A percentile compares a stretch with the other conserved stretches of the same genome.
These are phyloP conservation scores for Lysandra bellargus DNA, from an alignment of 2,888 invertebrate species.

Conservation along the genomic window DNA sequence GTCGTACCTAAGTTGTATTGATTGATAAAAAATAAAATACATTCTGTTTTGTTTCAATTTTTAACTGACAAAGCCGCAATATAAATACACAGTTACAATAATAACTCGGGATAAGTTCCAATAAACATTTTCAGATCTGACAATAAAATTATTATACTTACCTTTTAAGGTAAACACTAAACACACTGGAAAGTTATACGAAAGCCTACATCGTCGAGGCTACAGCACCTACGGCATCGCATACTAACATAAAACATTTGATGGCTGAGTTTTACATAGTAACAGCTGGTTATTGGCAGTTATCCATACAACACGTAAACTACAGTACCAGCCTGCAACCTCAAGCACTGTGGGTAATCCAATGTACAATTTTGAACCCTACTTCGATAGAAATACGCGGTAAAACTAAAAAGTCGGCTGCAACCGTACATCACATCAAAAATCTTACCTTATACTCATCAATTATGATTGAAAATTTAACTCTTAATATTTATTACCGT, in stretches of 20 bases:
- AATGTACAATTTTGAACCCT: not conserved
- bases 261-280: conserved; percentile 58
- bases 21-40: too few species aligned
- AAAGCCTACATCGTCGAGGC: conserved; percentile 52
- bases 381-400: not conserved
- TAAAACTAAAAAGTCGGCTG: not conserved
- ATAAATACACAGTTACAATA: too few species aligned
- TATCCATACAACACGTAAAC: conserved; percentile 63
- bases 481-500: conserved; percentile 10
- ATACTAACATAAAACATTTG: conserved; percentile 43
- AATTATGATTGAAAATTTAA: not conserved
- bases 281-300: conserved; percentile 57
- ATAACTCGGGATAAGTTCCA: too few species aligned
- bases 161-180: too few species aligned
- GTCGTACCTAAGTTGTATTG: too few species aligned
- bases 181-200: conserved; percentile 42
- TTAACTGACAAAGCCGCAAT: too few species aligned
- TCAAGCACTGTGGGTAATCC: not conserved
- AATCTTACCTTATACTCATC: not conserved
- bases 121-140: not conserved
- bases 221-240: conserved; percentile 39
- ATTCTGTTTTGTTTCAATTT: too few species aligned
- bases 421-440: not conserved
- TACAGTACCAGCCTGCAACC: conserved; percentile 15
- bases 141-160: not conserved